Base-by-base conservation (phyloP, 2,888 invertebrate species). In the Onchidella celtica region DNA sequence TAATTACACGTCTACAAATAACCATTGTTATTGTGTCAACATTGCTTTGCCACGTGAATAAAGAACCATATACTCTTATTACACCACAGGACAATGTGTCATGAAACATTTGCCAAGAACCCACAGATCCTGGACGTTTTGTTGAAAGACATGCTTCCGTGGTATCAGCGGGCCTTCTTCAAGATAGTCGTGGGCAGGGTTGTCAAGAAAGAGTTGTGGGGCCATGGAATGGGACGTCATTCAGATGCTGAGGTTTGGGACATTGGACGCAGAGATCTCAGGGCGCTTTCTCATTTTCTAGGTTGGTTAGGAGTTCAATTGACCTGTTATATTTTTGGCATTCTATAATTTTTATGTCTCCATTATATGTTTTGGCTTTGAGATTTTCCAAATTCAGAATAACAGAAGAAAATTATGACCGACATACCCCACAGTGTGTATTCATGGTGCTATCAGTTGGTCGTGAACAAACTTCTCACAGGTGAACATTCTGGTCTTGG, bases 211-310 rank as follows among this genome's bases (percentile, higher is more conserved):
- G 88, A 92, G 80, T 87, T 90, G 65, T 90, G 90, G 89, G 89
- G 90, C 17, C 93, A 93, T 70, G 93, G 94, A 24, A 92, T 93
- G 32, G 93, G 93, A 4, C 87, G 93, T 4, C 92, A 93, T 84
- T 87, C 90, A 1, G 86, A 85, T 36, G 86, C 88, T 14, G 93
- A 94, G 82, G 90, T 93, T 21, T 88, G 91, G 86, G 84, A 85
- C 9, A 91, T 93, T 34, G 91, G 90, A 4, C 88, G 88, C 11
- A 86, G 87, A 32, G 93, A 93, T 81, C 86, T 94, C 73, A 86
- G 86, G 34, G 92, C 93, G 0, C 80, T 94, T 3, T 92, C 93
- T 0, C 85, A 86, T 11, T 91, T 89, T 82, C 85, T 94, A n/a
- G 94, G 92, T 89, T 86, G 85, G 77, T 57, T 17, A 14, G 17